phyloP scores from a whole-genome alignment of 2,888 invertebrate genomes.

The Netelia inedita region DNA sequence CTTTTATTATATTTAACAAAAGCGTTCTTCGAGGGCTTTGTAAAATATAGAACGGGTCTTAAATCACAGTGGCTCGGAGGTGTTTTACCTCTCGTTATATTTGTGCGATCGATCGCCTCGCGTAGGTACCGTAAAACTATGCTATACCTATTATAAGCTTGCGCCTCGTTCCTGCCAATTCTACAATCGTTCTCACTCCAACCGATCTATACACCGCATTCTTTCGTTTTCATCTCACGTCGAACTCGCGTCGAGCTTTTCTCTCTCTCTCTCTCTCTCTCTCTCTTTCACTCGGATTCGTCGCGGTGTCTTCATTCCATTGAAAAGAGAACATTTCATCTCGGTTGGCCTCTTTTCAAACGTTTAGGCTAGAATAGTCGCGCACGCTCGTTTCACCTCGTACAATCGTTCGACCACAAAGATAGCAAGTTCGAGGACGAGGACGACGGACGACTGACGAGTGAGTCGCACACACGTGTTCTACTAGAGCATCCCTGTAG shows the following conservation, averaged over 20 bases:
- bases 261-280: conserved; percentile 25
- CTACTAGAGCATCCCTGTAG: too few species aligned
- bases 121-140: conserved; percentile 8
- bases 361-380: conserved; percentile 23
- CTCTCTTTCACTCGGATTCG: conserved; percentile 6
- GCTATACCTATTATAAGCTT: conserved; percentile 31
- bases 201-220: too few species aligned
- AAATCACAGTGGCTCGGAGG: conserved; percentile 14
- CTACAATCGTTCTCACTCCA: too few species aligned
- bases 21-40: too few species aligned
- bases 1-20: too few species aligned
- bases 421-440: too few species aligned
- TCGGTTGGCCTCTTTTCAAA: conserved; percentile 48
- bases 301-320: conserved; percentile 36
- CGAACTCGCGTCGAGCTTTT: conserved; percentile 4
- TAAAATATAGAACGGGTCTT: too few species aligned
- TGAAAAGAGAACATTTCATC: conserved; percentile 41
- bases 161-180: conserved; percentile 37
- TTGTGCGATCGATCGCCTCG: conserved; percentile 51
- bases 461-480: too few species aligned
- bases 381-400: too few species aligned
- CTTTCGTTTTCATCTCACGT: too few species aligned
- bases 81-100: neutral
- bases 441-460: too few species aligned
- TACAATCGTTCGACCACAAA: too few species aligned